phyloP scores from a whole-genome alignment of 2,113 vertebrate genomes.

The Periophthalmus modestus region DNA sequence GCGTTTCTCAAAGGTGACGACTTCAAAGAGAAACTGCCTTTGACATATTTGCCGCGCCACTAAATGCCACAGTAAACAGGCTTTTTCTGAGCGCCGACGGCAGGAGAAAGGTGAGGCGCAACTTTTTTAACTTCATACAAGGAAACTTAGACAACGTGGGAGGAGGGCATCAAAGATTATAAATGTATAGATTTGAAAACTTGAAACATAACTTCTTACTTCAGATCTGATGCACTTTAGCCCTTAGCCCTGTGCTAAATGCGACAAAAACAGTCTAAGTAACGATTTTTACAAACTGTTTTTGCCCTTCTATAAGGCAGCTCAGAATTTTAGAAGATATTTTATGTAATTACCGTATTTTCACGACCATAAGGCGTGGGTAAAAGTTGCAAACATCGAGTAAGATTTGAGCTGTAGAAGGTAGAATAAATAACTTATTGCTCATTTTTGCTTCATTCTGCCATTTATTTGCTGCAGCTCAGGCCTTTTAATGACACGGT shows the following conservation, averaged over 20 bases:
- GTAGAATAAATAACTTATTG: no score
- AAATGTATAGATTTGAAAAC: background rate
- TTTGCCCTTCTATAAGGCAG: background rate
- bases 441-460: no score
- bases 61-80: slow-evolving; percentile 35
- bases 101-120: slow-evolving; percentile 29
- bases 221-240: background rate
- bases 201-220: background rate
- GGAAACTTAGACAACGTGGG: background rate
- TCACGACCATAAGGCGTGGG: no score
- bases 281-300: background rate
- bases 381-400: no score
- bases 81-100: background rate
- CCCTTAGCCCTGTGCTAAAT: background rate
- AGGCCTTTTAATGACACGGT: no score
- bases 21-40: slow-evolving; percentile 30
- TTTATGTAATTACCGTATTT: no score
- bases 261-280: background rate
- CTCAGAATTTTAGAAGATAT: background rate
- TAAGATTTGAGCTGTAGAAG: no score
- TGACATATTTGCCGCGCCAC: slow-evolving; percentile 39
- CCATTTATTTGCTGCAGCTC: no score
- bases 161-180: background rate
- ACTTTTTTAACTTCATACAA: slow-evolving; percentile 16
- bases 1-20: slow-evolving; percentile 27